A percentile compares a stretch with the other conserved stretches of the same genome.
Evolutionary conservation across 2,797 vertebrate genomes (phyloP).

Genomic region (Melanitta fusca): DNA sequence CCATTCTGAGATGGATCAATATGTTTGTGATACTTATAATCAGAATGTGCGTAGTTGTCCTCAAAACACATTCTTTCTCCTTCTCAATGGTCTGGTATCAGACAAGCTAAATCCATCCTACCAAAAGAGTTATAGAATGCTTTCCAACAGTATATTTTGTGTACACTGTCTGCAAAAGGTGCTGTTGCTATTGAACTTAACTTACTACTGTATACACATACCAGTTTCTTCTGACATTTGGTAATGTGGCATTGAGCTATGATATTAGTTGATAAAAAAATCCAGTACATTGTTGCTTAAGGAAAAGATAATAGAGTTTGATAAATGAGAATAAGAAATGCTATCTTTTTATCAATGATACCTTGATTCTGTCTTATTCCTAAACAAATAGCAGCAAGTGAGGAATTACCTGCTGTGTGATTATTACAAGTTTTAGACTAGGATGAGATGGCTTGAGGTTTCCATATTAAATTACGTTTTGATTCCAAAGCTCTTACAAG

Average conservation of each 20-base stretch:
- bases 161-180: accelerated
- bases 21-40: neutral
- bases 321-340: constrained; percentile 6
- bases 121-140: neutral
- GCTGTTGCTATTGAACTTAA: neutral
- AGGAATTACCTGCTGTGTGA: neutral
- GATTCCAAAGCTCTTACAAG: neutral
- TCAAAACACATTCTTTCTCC: neutral
- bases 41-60: neutral
- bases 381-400: neutral
- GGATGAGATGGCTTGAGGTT: constrained; percentile 28
- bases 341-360: neutral
- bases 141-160: neutral
- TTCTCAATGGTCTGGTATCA: neutral
- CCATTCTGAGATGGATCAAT: neutral
- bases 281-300: neutral
- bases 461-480: neutral
- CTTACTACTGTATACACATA: neutral
- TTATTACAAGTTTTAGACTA: constrained; percentile 29
- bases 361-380: constrained; percentile 44
- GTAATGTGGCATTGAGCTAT: neutral
- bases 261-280: neutral
- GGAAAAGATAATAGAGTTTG: constrained; percentile 5
- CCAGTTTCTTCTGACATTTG: neutral
- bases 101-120: constrained; percentile 14